phyloP scores from a whole-genome alignment of 2,113 vertebrate species.

The Tenebrosternarchus preto region DNA sequence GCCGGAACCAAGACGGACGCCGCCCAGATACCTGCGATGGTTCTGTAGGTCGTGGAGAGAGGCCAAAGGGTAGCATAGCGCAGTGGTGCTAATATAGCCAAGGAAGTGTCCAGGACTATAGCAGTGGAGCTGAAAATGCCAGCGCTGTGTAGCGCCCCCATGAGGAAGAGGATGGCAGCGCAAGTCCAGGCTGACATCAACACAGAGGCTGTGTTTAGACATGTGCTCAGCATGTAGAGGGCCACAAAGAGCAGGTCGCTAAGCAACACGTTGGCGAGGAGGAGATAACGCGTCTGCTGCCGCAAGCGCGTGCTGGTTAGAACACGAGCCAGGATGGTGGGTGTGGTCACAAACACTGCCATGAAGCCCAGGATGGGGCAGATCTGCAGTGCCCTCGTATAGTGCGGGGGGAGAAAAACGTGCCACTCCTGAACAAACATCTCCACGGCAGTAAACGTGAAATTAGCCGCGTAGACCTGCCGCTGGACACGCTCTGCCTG shows the following conservation, averaged over 20 bases:
- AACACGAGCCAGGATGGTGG: constrained; percentile 74
- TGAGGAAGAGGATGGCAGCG: constrained; percentile 68
- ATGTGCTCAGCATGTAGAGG: constrained; percentile 67
- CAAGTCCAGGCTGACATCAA: constrained; percentile 68
- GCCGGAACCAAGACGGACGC: constrained; percentile 66
- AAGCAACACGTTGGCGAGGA: constrained; percentile 76
- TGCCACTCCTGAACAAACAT: constrained; percentile 66
- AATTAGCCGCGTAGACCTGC: constrained; percentile 36
- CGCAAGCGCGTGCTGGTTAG: constrained; percentile 68
- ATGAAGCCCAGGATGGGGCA: constrained; percentile 69
- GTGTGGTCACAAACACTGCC: constrained; percentile 67
- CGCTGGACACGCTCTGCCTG: constrained; percentile 57
- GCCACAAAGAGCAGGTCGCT: constrained; percentile 77
- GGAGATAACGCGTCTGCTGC: constrained; percentile 77
- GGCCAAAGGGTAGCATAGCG: constrained; percentile 72
- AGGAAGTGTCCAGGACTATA: constrained; percentile 75
- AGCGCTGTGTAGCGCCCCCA: constrained; percentile 69
- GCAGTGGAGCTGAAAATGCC: constrained; percentile 74
- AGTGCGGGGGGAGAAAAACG: constrained; percentile 51
- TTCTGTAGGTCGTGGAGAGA: constrained; percentile 64
- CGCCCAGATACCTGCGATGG: constrained; percentile 66
- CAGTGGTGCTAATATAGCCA: constrained; percentile 75
- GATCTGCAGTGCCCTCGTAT: constrained; percentile 69
- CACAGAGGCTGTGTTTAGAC: constrained; percentile 64
- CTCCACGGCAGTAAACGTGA: constrained; percentile 47